Evolutionary conservation across 2,113 vertebrate species (phyloP).

Genomic region (Pteropus alecto): DNA sequence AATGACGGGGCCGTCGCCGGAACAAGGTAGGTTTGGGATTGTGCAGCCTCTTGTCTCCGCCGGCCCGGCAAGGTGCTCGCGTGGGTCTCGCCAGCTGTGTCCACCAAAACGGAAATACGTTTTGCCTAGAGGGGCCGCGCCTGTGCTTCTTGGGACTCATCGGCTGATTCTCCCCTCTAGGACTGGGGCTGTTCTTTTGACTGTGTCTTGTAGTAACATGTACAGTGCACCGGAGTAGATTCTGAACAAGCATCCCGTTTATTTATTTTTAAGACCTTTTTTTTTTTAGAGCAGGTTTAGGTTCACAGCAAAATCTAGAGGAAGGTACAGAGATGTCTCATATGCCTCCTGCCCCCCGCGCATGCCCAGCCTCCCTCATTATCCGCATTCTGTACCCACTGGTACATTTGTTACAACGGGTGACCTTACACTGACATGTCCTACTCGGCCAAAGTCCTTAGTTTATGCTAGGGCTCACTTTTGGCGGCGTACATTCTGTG

Average conservation of each 20-base stretch:
- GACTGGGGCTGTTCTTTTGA: neutral
- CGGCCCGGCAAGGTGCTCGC: accelerated
- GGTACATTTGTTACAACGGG: neutral
- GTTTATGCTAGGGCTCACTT: neutral
- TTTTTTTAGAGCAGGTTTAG: neutral
- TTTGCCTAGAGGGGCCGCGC: neutral
- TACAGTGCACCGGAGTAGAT: neutral
- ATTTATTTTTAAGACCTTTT: neutral
- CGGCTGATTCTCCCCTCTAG: neutral
- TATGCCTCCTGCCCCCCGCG: no score
- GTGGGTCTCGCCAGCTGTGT: neutral
- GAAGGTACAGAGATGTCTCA: neutral
- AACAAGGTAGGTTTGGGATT: slow-evolving; percentile 87
- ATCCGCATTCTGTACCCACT: accelerated
- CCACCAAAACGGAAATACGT: no score
- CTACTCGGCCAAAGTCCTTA: neutral
- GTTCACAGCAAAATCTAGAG: neutral
- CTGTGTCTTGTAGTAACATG: neutral
- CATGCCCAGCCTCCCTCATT: neutral
- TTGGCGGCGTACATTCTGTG: neutral
- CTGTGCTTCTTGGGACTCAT: neutral
- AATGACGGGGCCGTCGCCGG: slow-evolving; percentile 98
- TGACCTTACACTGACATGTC: neutral
- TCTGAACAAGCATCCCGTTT: neutral
- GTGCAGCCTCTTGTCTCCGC: neutral